Conservation (phyloP, 2,797 vertebrate genomes). For the Lutjanus campechanus region DNA sequence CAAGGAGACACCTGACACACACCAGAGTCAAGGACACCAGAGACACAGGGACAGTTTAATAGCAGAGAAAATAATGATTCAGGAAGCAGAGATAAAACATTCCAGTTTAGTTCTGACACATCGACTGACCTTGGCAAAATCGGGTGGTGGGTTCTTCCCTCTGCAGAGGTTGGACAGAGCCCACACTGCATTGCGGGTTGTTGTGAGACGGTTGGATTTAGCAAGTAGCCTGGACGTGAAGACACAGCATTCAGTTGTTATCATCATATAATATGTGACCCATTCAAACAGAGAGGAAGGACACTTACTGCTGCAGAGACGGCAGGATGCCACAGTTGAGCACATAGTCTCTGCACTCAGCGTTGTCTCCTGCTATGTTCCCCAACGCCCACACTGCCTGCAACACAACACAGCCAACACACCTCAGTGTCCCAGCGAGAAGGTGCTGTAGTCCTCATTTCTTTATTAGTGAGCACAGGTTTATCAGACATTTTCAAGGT, state of each 20-base stretch:
- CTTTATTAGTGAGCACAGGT: too few species aligned
- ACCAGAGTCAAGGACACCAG: conserved; percentile 1
- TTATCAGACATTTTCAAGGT: too few species aligned
- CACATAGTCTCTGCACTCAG: conserved; percentile 95
- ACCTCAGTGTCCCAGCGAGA: background rate
- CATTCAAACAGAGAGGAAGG: conserved; percentile 1
- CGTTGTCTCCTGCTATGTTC: conserved; percentile 95
- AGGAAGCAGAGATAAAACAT: too few species aligned
- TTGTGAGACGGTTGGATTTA: conserved; percentile 92
- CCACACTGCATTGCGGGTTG: conserved; percentile 94
- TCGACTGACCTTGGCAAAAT: conserved; percentile 90
- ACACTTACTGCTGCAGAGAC: conserved; percentile 92
- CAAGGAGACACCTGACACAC: conserved; percentile 89
- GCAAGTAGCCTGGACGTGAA: conserved; percentile 87
- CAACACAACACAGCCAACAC: conserved; percentile 61
- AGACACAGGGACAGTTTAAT: background rate
- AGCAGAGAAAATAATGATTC: background rate
- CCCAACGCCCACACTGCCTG: conserved; percentile 95
- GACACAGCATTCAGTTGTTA: background rate
- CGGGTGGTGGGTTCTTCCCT: conserved; percentile 94
- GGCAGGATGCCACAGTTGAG: conserved; percentile 93
- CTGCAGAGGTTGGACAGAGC: conserved; percentile 94
- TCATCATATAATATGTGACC: background rate
- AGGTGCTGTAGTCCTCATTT: background rate
- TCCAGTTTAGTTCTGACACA: background rate